Evolutionary conservation across 1,140 invertebrate species (phyloP), one percentile per base, ranked within the genome.

Genomic region (Steinernema feltiae): DNA sequence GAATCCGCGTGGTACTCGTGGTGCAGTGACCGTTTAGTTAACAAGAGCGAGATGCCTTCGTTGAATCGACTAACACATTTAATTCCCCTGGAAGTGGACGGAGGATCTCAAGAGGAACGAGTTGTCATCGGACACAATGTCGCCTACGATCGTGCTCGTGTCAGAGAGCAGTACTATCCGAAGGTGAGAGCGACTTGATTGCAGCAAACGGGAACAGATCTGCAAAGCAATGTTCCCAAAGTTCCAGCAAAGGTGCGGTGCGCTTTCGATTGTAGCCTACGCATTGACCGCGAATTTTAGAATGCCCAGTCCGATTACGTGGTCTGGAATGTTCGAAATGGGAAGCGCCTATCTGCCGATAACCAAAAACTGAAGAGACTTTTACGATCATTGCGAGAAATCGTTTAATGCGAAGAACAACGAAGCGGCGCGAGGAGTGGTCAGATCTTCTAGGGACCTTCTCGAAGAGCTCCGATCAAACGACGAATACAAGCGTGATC

Each of bases 51-150:
- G 17, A 53, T 73, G 73, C 73, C 84, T 7, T 53, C 78, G 73
- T 76, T 82, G 46, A 53, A 75, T 31, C 74, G 75, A 30, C 48
- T 90, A 0, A 88, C 91, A 74, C 90, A 92, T 82, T 87, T 99
- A 0, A 94, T 98, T 86, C 93, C 95, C 0, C 83, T 98, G 29
- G 94, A 96, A 87, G 91, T 90, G 27, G 86, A 83, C 63, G 48
- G 88, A 85, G 77, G 87, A 88, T 30, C 86, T 88, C 73, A 87
- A 90, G 87, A 87, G 71, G 89, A 91, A 29, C 91, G 92, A 81
- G 87, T 99, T 32, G 88, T 98, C 18, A 90, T 99, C 41, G 96
- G 97, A 0, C 97, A 99, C 85, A 98, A 99, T 90, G 95, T 99
- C 0, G 92, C 93, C 0, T 99, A 92, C 88, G 97, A 99, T 88